Conservation (phyloP, 2,888 invertebrate species). For the Rapana venosa region DNA sequence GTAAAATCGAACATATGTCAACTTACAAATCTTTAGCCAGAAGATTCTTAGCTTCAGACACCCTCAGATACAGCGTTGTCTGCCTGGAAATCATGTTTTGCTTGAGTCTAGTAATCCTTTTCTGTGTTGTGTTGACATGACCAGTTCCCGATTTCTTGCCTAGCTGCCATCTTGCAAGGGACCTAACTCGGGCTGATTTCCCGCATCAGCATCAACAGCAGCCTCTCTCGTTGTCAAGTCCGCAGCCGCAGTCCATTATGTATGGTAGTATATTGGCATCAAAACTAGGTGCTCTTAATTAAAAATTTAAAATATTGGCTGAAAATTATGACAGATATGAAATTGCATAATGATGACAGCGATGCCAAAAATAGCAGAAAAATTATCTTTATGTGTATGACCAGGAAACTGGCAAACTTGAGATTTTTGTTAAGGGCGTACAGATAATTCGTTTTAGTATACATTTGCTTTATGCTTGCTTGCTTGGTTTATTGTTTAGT, state of each 20-base stretch:
- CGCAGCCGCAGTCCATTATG: not conserved
- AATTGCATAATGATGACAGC: too few species aligned
- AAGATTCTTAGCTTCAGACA: constrained; percentile 66
- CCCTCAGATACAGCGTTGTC: constrained; percentile 63
- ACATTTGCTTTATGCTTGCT: too few species aligned
- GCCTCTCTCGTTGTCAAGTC: constrained; percentile 14
- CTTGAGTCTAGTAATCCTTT: not conserved
- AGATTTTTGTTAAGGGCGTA: too few species aligned
- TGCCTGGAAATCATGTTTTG: constrained; percentile 59
- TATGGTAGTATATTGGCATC: not conserved
- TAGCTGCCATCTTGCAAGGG: constrained; percentile 42
- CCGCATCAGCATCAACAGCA: not conserved
- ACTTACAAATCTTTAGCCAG: constrained; percentile 67
- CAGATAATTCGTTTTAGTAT: too few species aligned
- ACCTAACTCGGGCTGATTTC: constrained; percentile 18
- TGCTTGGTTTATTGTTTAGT: too few species aligned
- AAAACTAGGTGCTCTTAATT: not conserved
- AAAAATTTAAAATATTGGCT: too few species aligned
- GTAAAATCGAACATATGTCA: not conserved
- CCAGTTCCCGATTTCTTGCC: not conserved
- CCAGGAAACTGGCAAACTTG: too few species aligned
- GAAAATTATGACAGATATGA: too few species aligned
- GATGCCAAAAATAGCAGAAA: too few species aligned
- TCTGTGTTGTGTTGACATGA: constrained; percentile 17
- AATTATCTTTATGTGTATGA: too few species aligned